Evolutionary conservation across 2,888 invertebrate species (phyloP).

Genomic region (Antitype chi): DNA sequence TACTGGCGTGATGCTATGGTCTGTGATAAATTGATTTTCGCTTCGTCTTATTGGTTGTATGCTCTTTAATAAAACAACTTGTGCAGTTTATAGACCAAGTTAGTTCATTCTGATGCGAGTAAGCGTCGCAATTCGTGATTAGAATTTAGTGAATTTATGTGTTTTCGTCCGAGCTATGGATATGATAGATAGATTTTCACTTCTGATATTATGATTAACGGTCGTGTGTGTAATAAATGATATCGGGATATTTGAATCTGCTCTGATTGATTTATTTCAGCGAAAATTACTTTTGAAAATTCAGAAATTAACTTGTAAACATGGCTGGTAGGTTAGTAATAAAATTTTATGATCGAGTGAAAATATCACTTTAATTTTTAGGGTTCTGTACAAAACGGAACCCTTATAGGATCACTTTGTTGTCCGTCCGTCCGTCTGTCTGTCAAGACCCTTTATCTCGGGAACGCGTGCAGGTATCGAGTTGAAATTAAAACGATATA

Average conservation of each 20-base stretch:
- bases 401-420: too few species aligned
- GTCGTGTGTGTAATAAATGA: not conserved
- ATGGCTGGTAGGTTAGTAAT: not conserved
- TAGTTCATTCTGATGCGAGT: constrained; percentile 11
- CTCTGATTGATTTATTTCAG: not conserved
- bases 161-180: constrained; percentile 7
- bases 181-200: constrained; percentile 27
- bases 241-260: not conserved
- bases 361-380: not conserved
- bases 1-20: too few species aligned
- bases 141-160: constrained; percentile 42
- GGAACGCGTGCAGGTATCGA: too few species aligned
- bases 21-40: constrained; percentile 14
- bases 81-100: constrained; percentile 16
- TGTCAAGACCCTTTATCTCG: too few species aligned
- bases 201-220: constrained; percentile 11
- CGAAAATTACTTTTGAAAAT: not conserved
- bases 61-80: constrained; percentile 1
- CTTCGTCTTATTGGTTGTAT: constrained; percentile 25
- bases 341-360: not conserved
- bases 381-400: too few species aligned
- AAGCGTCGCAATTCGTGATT: constrained; percentile 31
- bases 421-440: too few species aligned
- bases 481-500: too few species aligned
- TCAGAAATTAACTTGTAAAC: not conserved